Evolutionary conservation across 2,113 vertebrate species (phyloP), one percentile per base, ranked within the genome.

Genomic region (Vimba vimba): DNA sequence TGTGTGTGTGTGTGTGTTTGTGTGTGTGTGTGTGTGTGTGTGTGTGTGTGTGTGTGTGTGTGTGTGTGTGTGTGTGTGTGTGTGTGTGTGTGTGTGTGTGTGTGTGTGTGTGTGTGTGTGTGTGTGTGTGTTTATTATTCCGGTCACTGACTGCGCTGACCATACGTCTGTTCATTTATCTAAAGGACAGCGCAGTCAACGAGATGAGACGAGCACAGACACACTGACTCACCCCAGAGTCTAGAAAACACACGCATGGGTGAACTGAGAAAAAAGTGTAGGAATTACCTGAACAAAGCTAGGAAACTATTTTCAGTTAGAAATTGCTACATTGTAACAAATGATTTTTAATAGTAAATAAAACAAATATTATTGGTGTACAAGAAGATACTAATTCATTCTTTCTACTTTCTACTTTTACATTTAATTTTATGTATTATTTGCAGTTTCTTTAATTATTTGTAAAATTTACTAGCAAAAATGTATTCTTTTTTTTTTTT

Each of bases 131-230:
- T 15, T 27, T 78, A 47, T 85, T 27, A 68, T 47, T 36, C 13
- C 57, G 27, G 47, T 33, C 43, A 78, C 76, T 36, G 50, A 55
- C 47, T 52, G 27, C 15, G 13, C 15, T 78, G 43, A 66, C 73
- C 50, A 25, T 82, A 36, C 60, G 76, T 84, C 86, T 79, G 30
- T 73, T 84, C 71, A 68, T 50, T 50, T 82, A 47, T 73, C 43
- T 60, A 33, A 74, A 84, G 71, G 77, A 69, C 25, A 76, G 59
- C 21, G 47, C 12, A 86, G 36, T 77, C 62, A 73, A 90, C 88
- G 89, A 89, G 85, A 89, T 71, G 80, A 90, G 85, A 85, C 25
- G 66, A 82, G 50, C 47, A 21, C 57, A 45, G 23, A 17, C 25
- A 43, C 69, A 90, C 73, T 30, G 55, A 69, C 30, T 36, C 50